Conservation (phyloP, 2,113 vertebrate species). For the Halcyon malimbica region DNA sequence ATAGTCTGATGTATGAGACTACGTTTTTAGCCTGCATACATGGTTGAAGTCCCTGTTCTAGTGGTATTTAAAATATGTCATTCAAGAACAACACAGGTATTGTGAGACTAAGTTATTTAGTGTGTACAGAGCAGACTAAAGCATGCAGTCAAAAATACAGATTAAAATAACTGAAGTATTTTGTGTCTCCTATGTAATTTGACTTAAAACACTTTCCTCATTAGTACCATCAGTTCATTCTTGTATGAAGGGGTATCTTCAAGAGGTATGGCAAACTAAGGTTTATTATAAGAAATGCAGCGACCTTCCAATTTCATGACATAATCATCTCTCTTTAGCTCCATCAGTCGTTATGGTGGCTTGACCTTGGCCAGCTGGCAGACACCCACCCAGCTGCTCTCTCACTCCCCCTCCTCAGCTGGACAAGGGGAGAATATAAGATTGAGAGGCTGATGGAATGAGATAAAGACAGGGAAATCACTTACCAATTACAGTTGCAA, state of each 20-base stretch:
- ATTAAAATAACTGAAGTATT: not conserved
- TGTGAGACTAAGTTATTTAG: not conserved
- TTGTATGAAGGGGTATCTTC: not conserved
- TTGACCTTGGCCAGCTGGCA: not conserved
- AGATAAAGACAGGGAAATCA: not conserved
- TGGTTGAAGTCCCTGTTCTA: not conserved
- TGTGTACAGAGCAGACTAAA: not conserved
- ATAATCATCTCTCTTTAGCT: not conserved
- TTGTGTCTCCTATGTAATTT: not conserved
- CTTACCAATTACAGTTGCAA: fast-evolving
- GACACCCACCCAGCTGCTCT: not conserved
- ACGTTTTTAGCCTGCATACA: not conserved
- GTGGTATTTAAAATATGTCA: not conserved
- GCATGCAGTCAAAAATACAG: not conserved
- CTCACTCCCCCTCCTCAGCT: not conserved
- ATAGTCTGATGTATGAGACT: not conserved
- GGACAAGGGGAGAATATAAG: not conserved
- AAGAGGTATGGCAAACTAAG: not conserved
- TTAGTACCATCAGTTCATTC: not conserved
- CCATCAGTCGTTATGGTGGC: not conserved
- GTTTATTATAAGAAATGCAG: not conserved
- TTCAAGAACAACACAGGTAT: not conserved
- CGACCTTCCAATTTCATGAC: not conserved
- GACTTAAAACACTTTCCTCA: not conserved
- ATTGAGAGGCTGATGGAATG: fast-evolving